Conservation (phyloP, 2,797 vertebrate genomes). For the Hippocampus kuda region DNA sequence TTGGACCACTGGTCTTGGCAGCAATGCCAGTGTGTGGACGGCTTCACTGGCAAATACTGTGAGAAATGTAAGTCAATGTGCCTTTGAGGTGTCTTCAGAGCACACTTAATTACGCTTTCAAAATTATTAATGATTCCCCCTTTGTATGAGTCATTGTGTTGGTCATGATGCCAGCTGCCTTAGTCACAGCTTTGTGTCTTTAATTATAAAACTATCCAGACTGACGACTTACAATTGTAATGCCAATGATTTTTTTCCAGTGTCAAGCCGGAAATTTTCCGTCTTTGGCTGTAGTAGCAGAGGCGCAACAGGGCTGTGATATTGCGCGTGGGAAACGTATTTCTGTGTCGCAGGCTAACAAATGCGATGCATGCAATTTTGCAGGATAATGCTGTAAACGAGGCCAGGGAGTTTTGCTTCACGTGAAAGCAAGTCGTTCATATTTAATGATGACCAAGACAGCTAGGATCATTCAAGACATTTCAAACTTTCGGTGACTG, state of each 20-base stretch:
- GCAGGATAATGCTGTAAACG: background rate
- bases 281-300: background rate
- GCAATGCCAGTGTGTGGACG: constrained; percentile 84
- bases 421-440: background rate
- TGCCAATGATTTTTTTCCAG: background rate
- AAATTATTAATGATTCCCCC: constrained; percentile 44
- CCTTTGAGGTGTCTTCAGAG: constrained; percentile 25
- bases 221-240: background rate
- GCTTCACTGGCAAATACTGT: constrained; percentile 86
- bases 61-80: constrained; percentile 82
- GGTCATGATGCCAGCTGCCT: constrained; percentile 2
- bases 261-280: background rate
- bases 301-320: background rate
- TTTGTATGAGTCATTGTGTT: constrained; percentile 35
- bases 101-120: constrained; percentile 26
- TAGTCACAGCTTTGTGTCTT: background rate
- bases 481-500: background rate
- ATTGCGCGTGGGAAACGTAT: background rate
- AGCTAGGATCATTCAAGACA: background rate
- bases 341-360: background rate
- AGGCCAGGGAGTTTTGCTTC: no score
- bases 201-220: background rate
- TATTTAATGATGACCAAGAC: background rate
- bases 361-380: background rate
- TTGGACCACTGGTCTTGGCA: constrained; percentile 96